Base-by-base conservation (phyloP, 2,113 vertebrate genomes). In the Hippocampus mohnikei region DNA sequence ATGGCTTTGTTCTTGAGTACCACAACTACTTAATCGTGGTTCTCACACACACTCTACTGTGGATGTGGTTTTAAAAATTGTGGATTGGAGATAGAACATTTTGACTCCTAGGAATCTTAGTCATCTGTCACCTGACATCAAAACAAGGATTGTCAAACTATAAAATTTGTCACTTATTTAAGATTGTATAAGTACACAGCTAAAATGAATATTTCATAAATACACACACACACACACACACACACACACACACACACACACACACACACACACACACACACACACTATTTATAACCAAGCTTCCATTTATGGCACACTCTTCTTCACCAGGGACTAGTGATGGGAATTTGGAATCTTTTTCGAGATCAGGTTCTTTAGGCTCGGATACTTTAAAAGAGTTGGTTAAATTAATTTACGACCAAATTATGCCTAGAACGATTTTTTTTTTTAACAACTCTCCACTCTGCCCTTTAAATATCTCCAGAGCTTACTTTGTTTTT, bases 1-100 rank as follows among this genome's bases (percentile, higher is more conserved):
- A 60, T 13, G 77, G 78, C 84, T 86, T 87, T 86, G 79, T 87
- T 79, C 80, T 72, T 18, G 55, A 81, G 79, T 85, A 73, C 59
- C 58, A 66, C 77, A 71, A 67, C 50, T 79, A 58, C 20, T 75
- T 63, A 81, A 69, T 67, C 52, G 67, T 3, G 25, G 55, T 83
- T 76, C 37, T 27, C 42, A 63, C 55, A 68, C 61, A 69, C 44
- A 75, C 27, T 65, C 25, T 73, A 27, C 66, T 77, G 23, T 41
- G 42, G 21, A n/a, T 67, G 62, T 65, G 16, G 50, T 70, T 75
- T 74, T 56, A 21, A 71, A 63, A 72, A 68, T n/a, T 66, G 40
- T 70, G 59, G 20, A 53, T 25, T 61, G 46, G 69, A 67, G 70
- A 53, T 53, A n/a, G 21, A 53, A 53, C n/a, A 53, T n/a, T 53